phyloP scores from a whole-genome alignment of 2,888 invertebrate species.

The Sisyra terminalis region DNA sequence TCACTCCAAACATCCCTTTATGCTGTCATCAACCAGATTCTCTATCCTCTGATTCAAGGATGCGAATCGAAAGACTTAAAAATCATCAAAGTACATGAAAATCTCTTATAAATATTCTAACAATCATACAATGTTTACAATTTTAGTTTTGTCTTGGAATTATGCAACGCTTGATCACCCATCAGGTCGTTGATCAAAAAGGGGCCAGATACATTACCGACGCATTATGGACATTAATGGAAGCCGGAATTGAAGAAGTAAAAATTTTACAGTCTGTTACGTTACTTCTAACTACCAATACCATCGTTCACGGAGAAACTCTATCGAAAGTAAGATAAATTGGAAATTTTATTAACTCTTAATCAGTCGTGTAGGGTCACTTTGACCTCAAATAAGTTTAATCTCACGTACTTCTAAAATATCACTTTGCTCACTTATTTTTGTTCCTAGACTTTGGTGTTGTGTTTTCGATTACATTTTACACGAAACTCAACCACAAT shows the following conservation, averaged over 20 bases:
- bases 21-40: slow-evolving; percentile 82
- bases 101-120: too few species aligned
- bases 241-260: slow-evolving; percentile 86
- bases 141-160: slow-evolving; percentile 77
- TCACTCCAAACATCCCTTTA: slow-evolving; percentile 69
- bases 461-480: slow-evolving; percentile 94
- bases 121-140: too few species aligned
- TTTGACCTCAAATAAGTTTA: too few species aligned
- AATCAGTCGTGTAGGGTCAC: too few species aligned
- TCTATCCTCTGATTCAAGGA: slow-evolving; percentile 92
- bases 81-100: slow-evolving; percentile 77
- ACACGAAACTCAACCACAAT: slow-evolving; percentile 88
- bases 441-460: slow-evolving; percentile 61
- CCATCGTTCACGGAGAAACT: slow-evolving; percentile 85
- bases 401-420: too few species aligned
- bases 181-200: slow-evolving; percentile 78
- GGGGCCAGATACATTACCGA: slow-evolving; percentile 87
- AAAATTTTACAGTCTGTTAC: slow-evolving; percentile 94
- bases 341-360: too few species aligned
- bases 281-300: slow-evolving; percentile 84
- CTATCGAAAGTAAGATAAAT: slow-evolving; percentile 82
- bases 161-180: slow-evolving; percentile 85
- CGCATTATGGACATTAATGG: slow-evolving; percentile 86
- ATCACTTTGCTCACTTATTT: slow-evolving; percentile 6
- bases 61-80: slow-evolving; percentile 95